These are phyloP conservation scores for Criorhina ranunculi DNA, from an alignment of 2,888 invertebrate species.

Conservation along the genomic window DNA sequence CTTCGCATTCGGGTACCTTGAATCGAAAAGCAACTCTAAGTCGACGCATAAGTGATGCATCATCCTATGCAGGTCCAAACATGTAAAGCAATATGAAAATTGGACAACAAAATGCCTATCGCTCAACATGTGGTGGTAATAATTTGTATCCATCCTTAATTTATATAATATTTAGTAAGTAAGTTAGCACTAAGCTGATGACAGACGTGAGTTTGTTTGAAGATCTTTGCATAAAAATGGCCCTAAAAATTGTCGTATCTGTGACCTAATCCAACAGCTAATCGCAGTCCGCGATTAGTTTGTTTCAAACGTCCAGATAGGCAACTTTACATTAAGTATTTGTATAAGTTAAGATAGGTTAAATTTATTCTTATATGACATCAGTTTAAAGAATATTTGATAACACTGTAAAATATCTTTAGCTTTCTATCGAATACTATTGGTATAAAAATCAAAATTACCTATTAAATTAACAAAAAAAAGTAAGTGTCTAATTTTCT, in stretches of 20 bases:
- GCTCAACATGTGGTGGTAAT: constrained; percentile 51
- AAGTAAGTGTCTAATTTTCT: constrained; percentile 20
- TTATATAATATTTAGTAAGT: constrained; percentile 36
- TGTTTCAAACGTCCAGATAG: too few relatives aligned
- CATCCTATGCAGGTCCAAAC: constrained; percentile 81
- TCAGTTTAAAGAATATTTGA: constrained; percentile 27
- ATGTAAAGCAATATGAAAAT: constrained; percentile 80
- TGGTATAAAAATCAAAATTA: constrained; percentile 15
- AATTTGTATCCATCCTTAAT: constrained; percentile 56
- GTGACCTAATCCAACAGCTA: too few relatives aligned
- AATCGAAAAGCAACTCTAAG: constrained; percentile 84
- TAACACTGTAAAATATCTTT: background rate
- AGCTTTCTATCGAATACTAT: constrained; percentile 26
- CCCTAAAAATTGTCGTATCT: too few relatives aligned
- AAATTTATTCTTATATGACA: background rate
- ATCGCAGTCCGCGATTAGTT: too few relatives aligned
- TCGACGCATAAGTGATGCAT: constrained; percentile 84
- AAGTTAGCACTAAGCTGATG: constrained; percentile 31
- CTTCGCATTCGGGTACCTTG: constrained; percentile 82
- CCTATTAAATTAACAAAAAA: background rate
- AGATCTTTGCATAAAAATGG: too few relatives aligned
- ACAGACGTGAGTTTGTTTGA: background rate
- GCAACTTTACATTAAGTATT: too few relatives aligned
- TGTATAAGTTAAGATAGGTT: too few relatives aligned
- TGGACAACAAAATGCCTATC: constrained; percentile 23